Evolutionary conservation across 1,140 invertebrate genomes (phyloP), one percentile per base, ranked within the genome.

Genomic region (Drosophila repleta): DNA sequence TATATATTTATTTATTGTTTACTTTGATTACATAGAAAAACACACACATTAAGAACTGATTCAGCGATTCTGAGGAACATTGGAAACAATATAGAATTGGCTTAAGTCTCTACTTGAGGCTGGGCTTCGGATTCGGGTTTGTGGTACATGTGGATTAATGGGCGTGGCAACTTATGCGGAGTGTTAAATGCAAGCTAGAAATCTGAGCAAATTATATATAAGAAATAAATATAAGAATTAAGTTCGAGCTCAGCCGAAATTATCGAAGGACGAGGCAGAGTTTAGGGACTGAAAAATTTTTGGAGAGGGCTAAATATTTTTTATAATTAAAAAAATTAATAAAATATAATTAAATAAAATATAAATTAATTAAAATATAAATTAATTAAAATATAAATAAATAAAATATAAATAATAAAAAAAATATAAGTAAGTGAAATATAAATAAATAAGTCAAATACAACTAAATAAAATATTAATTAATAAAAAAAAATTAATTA

Each of bases 61-160:
- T 87, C 83, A 85, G 78, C 78, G 76, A n/a, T n/a, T 49, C 62
- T 66, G 74, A 87, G 83, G 82, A 87, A 85, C 83, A 87, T 46
- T 53, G 60, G 39, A 41, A 70, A 76, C 57, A 61, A 62, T 62
- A 45, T 65, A 21, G 62, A 41, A 46, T 15, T 43, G 6, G n/a
- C 66, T 75, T 84, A 84, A 48, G 37, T 58, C 18, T n/a, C 52
- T 84, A 76, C 52, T 37, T 57, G 3, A 29, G 29, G 69, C 24
- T 20, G 56, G 10, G 66, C 24, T 51, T 62, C 32, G 52, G 45
- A 15, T 1, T 46, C 26, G 37, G 48, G 7, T n/a, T 15, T 49
- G 20, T 53, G 26, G 13, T 20, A 24, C 21, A 24, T 15, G 8
- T 55, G 39, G 60, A 11, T 82, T 83, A 83, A 67, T 29, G 48